These are phyloP conservation scores for Heterodera filipjevi DNA, from an alignment of 2,888 invertebrate genomes.

Conservation along the genomic window DNA sequence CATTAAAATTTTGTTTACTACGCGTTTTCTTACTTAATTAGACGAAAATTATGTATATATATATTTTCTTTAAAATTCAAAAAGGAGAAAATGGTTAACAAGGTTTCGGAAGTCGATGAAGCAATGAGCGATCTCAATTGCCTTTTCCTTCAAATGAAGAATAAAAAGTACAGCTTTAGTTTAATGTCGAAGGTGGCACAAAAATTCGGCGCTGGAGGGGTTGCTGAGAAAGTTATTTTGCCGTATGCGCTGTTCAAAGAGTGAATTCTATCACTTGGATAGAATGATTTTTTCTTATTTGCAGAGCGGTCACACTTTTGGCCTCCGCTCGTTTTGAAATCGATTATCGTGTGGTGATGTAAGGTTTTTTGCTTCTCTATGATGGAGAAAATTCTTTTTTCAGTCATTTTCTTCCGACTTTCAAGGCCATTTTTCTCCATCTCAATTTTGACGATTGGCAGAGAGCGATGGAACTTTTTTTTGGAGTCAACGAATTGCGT, in stretches of 20 bases:
- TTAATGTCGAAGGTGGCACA: not conserved
- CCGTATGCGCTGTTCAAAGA: not conserved
- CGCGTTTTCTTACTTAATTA: too few species aligned
- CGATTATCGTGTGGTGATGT: not conserved
- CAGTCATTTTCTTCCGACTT: slow-evolving; percentile 4
- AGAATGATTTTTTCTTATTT: not conserved
- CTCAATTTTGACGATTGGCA: slow-evolving; percentile 6
- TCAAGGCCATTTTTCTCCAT: slow-evolving; percentile 1
- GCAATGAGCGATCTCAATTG: not conserved
- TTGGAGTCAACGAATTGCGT: not conserved
- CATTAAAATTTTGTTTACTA: too few species aligned
- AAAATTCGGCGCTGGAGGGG: not conserved
- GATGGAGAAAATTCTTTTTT: not conserved
- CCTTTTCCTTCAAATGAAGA: not conserved
- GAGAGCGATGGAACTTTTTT: not conserved
- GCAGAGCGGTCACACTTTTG: not conserved
- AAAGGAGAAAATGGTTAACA: not conserved
- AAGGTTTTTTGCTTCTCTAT: not conserved
- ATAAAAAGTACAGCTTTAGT: not conserved
- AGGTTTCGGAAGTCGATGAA: not conserved
- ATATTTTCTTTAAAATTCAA: too few species aligned
- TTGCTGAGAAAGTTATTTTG: not conserved
- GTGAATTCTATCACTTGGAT: too few species aligned
- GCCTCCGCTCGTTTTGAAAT: not conserved
- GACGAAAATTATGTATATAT: too few species aligned